Percentiles rank a stretch among this genome's conserved stretches.
phyloP scores from a whole-genome alignment of 1,140 invertebrate genomes.

The Drosophila virilis region DNA sequence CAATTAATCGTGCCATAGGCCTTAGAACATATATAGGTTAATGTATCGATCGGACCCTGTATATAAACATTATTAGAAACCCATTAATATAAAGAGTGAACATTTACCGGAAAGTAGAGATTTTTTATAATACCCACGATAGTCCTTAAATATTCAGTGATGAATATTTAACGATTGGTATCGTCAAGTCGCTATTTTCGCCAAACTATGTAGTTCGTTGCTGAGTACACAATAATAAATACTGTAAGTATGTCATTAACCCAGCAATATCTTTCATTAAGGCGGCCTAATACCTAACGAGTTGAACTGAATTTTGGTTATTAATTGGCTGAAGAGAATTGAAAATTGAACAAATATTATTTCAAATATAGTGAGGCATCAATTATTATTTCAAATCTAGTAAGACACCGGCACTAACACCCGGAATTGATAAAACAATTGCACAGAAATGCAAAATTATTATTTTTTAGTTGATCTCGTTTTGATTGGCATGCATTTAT shows the following conservation, averaged over 20 bases:
- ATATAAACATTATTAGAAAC: slow-evolving; percentile 19
- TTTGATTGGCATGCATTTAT: slow-evolving; percentile 6
- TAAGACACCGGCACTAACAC: neutral
- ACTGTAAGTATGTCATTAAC: slow-evolving; percentile 43
- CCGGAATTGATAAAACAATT: slow-evolving; percentile 7
- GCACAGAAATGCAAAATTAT: slow-evolving; percentile 7
- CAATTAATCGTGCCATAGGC: slow-evolving; percentile 13
- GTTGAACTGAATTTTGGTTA: slow-evolving; percentile 7
- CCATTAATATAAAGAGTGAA: slow-evolving; percentile 80
- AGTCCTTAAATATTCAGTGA: slow-evolving; percentile 69
- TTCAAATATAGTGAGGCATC: slow-evolving; percentile 7
- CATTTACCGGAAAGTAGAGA: slow-evolving; percentile 83
- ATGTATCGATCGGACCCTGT: slow-evolving; percentile 12
- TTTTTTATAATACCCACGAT: slow-evolving; percentile 56
- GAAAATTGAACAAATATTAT: slow-evolving; percentile 5
- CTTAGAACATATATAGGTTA: slow-evolving; percentile 13
- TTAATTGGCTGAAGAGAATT: slow-evolving; percentile 9
- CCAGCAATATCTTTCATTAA: slow-evolving; percentile 15
- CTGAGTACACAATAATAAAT: slow-evolving; percentile 25
- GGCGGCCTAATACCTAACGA: neutral
- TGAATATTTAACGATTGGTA: slow-evolving; percentile 72
- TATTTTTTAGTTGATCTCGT: neutral
- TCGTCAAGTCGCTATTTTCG: slow-evolving; percentile 50
- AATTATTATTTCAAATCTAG: too few relatives aligned
- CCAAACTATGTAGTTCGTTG: slow-evolving; percentile 34